phyloP scores from a whole-genome alignment of 2,113 vertebrate genomes.

The Rhinoderma darwinii region DNA sequence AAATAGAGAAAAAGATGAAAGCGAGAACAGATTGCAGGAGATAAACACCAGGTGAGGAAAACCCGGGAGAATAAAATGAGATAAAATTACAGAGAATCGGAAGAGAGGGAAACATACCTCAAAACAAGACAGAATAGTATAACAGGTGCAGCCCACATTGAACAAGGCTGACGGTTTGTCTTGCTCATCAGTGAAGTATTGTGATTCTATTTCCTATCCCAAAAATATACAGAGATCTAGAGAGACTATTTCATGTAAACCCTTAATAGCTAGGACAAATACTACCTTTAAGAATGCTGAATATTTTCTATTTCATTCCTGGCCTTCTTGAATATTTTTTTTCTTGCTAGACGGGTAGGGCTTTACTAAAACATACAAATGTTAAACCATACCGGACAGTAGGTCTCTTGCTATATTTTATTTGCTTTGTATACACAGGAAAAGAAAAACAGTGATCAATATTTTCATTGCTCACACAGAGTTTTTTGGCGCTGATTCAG shows the following conservation, averaged over 20 bases:
- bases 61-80: constrained; percentile 21
- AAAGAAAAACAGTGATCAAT: too few relatives aligned
- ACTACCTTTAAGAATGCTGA: neutral
- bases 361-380: too few relatives aligned
- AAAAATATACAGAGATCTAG: neutral
- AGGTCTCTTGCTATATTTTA: too few relatives aligned
- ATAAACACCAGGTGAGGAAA: constrained; percentile 39
- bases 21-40: constrained; percentile 33
- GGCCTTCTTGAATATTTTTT: too few relatives aligned
- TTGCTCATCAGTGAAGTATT: neutral
- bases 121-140: neutral
- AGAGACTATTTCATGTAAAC: neutral
- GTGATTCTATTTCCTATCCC: neutral
- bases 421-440: too few relatives aligned
- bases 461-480: too few relatives aligned
- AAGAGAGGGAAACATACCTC: constrained; percentile 8
- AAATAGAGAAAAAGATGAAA: constrained; percentile 12
- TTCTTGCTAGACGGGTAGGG: too few relatives aligned
- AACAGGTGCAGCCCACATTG: neutral
- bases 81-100: neutral
- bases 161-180: neutral
- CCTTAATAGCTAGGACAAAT: neutral
- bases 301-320: too few relatives aligned
- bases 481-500: too few relatives aligned
- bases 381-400: too few relatives aligned